A percentile compares a stretch with the other conserved stretches of the same genome.
Conservation (phyloP, 1,140 invertebrate genomes). For the Ceratina australensis region DNA sequence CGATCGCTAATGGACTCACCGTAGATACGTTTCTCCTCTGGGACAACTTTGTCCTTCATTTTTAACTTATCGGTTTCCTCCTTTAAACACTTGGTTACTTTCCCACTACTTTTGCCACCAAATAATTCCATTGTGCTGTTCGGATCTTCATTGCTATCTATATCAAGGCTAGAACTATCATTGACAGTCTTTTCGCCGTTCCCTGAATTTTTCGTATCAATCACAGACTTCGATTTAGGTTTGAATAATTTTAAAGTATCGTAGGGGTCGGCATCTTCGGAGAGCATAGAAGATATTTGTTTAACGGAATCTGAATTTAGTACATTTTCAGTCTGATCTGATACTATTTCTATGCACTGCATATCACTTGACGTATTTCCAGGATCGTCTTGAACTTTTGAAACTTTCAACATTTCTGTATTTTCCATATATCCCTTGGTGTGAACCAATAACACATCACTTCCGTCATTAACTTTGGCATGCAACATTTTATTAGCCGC, state of each 20-base stretch:
- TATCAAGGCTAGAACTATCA: conserved; percentile 41
- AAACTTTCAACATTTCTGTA: conserved; percentile 24
- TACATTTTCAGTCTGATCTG: conserved; percentile 37
- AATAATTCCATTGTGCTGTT: conserved; percentile 63
- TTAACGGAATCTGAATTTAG: conserved; percentile 62
- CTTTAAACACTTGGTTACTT: conserved; percentile 2
- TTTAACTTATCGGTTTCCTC: conserved; percentile 55
- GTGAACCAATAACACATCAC: background rate
- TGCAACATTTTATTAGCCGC: conserved; percentile 18
- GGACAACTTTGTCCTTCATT: conserved; percentile 67
- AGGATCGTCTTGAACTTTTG: conserved; percentile 32
- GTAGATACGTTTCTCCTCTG: conserved; percentile 79
- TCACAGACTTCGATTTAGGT: conserved; percentile 61
- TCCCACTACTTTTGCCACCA: conserved; percentile 11
- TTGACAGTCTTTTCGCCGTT: conserved; percentile 55
- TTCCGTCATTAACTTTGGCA: conserved; percentile 13
- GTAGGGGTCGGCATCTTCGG: conserved; percentile 69
- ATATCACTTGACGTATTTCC: conserved; percentile 20
- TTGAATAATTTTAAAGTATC: conserved; percentile 77
- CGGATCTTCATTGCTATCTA: conserved; percentile 25
- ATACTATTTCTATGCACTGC: conserved; percentile 41
- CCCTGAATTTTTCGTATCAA: conserved; percentile 63
- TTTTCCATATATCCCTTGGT: conserved; percentile 6
- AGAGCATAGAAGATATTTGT: conserved; percentile 67
- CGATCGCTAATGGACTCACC: conserved; percentile 83